Evolutionary conservation across 2,797 vertebrate species (phyloP), one percentile per base, ranked within the genome.

Genomic region (Sorex maritimensis): DNA sequence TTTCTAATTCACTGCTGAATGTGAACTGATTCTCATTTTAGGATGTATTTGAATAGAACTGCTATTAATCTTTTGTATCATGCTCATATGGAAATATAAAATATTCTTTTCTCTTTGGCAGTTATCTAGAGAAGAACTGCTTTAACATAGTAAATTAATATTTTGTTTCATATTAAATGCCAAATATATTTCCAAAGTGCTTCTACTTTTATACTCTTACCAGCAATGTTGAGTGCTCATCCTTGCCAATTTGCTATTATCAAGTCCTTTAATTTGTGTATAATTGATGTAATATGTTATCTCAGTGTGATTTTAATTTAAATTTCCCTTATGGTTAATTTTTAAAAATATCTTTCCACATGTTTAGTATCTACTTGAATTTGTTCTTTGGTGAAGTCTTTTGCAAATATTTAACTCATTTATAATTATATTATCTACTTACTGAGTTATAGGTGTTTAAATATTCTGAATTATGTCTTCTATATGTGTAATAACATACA

Each of bases 201-300:
- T 58, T 55, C 19, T 80, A 11, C 4, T 26, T 55, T 55, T 55
- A 55, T 55, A 2, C 2, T 38, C 26, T 82, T 19, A 24, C 6
- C 11, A 83, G n/a, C 34, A 46, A 24, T 19, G 5, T 68, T 55
- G 17, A 55, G 52, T 44, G 10, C 17, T 55, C 52, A 55, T 55
- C 13, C 52, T 55, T 55, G 52, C 17, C 52, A 55, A 68, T 83
- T 79, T 94, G 49, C 23, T 77, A 46, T 81, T 74, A 81, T 81
- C 58, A 63, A 6, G 24, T 91, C 55, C 41, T 77, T 65, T 28
- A 5, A 55, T 55, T 55, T 55, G n/a, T 81, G 68, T 69, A 44
- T 86, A 41, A 67, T 67, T 71, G 38, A 73, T 23, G 6, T 14
- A 49, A 28, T 80, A 73, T 23, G 6, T 14, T 61, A 28, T 80